Conservation (phyloP, 2,888 invertebrate genomes). For the Aspidiotus rigidus region DNA sequence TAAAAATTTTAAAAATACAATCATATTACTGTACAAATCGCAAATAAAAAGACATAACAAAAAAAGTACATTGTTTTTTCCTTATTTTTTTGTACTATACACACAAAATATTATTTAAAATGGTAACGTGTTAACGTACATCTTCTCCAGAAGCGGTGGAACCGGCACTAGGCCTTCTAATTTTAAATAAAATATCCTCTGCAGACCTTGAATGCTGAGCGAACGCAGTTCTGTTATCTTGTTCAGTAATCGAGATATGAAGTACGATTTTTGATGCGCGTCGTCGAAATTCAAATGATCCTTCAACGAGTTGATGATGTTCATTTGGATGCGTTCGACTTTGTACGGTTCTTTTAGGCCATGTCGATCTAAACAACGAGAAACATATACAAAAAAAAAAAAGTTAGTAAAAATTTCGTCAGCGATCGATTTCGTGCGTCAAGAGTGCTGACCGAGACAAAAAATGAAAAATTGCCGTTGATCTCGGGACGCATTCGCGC, state of each 20-base stretch:
- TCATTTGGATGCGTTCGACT: conserved; percentile 92
- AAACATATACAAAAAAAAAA: no score
- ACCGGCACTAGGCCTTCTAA: conserved; percentile 85
- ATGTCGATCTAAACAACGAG: conserved; percentile 63
- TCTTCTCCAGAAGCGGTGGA: conserved; percentile 85
- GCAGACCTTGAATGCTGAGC: conserved; percentile 84
- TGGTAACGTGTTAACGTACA: conserved; percentile 90
- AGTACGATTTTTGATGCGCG: conserved; percentile 81
- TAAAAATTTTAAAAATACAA: no score
- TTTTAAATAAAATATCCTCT: conserved; percentile 88
- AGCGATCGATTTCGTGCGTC: not conserved
- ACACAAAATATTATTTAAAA: conserved; percentile 51
- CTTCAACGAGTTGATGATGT: conserved; percentile 86
- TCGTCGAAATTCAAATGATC: conserved; percentile 93
- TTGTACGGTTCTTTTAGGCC: conserved; percentile 83
- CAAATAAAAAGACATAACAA: no score
- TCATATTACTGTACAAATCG: no score
- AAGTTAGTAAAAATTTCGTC: not conserved
- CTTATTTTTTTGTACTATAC: no score
- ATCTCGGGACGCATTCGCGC: no score
- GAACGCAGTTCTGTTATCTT: conserved; percentile 88
- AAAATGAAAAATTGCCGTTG: not conserved
- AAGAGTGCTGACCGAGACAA: not conserved
- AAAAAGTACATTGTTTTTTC: no score
- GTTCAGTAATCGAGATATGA: conserved; percentile 84